Base-by-base conservation (phyloP, 2,888 invertebrate genomes). In the Xestia xanthographa region DNA sequence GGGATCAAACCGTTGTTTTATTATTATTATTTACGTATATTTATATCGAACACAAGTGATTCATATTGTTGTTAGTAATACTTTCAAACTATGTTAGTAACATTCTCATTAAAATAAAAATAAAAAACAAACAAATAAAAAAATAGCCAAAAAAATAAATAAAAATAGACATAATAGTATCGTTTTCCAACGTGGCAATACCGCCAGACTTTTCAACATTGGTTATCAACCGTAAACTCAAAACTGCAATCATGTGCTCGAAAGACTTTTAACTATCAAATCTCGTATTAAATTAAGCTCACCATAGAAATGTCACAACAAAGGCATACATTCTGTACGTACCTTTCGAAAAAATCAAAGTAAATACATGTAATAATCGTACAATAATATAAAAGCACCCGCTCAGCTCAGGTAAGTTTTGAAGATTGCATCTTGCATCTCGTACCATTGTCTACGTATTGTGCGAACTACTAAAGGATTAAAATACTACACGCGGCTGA, bases 371-470 rank as follows among this genome's bases (percentile, higher is more conserved):
- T 56, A 63, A 63, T 69, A 45, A 56, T 66, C 22, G 9, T 26
- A 72, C 45, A 74, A 63, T 66, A 41, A 41, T 53, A 69, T 53
- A 29, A 69, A 77, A 78, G 43, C 20, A 9, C 1, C 65, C 56
- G 72, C 70, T 71, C 66, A 41, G 14, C 14, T 17, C 48, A 65
- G 72, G 69, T 74, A 75, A 70, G n/a, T n/a, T 34, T 65, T 43
- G 12, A 56, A 68, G 72, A 78, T 82, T 84, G 79, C 86, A 83
- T 85, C 71, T 71, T 71, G 58, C 76, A 58, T 68, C 65, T 66
- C 62, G 38, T 14, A 62, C 41, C 22, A 77, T 81, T 79, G 69
- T 83, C 78, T 78, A 63, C 60, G 58, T 22, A 65, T 74, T 75
- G 68, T 74, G 58, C 60, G 41, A 73, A 75, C 58, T 69, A 75